A percentile compares a stretch with the other conserved stretches of the same genome.
Evolutionary conservation across 2,113 vertebrate species (phyloP).

Genomic region (Macaca nemestrina): DNA sequence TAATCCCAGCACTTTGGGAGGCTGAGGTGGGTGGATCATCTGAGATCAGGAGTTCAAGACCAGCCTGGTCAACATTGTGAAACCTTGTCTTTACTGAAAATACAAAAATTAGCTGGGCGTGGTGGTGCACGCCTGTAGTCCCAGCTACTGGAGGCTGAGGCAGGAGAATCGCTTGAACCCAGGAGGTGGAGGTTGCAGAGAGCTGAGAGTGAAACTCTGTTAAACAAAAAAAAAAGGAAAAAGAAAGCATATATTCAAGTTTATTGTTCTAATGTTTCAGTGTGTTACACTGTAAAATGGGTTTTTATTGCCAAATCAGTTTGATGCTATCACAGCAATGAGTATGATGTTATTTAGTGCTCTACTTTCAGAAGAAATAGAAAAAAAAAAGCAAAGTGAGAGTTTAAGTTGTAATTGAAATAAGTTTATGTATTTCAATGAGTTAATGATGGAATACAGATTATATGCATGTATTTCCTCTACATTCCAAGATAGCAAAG

Average conservation of each 20-base stretch:
- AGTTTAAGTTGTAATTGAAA: background rate
- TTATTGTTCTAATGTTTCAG: background rate
- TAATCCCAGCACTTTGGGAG: no score
- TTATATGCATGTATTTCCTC: background rate
- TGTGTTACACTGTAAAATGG: background rate
- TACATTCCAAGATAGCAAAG: background rate
- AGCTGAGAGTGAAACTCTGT: no score
- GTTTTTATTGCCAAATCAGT: constrained; percentile 9
- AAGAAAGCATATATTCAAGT: background rate
- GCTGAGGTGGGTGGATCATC: no score
- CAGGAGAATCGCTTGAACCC: no score
- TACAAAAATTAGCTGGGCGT: no score
- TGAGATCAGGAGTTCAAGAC: no score
- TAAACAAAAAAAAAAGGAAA: no score
- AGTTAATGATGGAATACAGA: background rate
- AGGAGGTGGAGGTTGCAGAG: no score
- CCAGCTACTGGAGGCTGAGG: no score
- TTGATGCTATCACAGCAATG: background rate
- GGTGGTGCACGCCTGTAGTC: no score
- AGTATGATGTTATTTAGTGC: background rate
- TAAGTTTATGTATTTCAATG: constrained; percentile 25
- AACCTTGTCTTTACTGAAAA: no score
- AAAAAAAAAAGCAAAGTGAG: background rate
- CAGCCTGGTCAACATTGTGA: no score
- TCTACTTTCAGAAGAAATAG: background rate